Evolutionary conservation across 1,140 invertebrate genomes (phyloP), one percentile per base, ranked within the genome.

Genomic region (Brachionus calyciflorus): DNA sequence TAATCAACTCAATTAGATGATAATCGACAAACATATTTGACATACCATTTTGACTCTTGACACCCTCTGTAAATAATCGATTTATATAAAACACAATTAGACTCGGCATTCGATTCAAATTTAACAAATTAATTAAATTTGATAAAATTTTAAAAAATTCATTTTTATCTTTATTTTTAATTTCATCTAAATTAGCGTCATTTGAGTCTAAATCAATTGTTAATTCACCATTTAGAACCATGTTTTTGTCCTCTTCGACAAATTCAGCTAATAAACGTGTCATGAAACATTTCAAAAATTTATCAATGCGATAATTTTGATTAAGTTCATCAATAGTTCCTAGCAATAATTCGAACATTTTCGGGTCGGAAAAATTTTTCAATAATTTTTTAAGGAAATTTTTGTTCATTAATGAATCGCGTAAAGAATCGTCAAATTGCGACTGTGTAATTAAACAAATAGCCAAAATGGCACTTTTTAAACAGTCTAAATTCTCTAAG

Each of bases 361-460:
- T 65, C n/a, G n/a, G 17, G 24, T 44, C 9, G 10, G 40, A 65
- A 28, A 65, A 65, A 65, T 65, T 65, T 65, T 65, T 65, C 2
- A 65, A 1, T 24, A 65, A 24, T 65, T 65, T 65, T 65, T 65
- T 65, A 6, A 65, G 5, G 30, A 65, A 65, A 65, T 46, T 65
- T 46, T 65, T 65, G 41, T 46, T 65, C 60, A 65, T 65, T 33
- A 60, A n/a, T n/a, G n/a, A 40, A 30, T 44, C 41, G 21, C n/a
- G 9, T 9, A 30, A 2, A 1, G 37, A 44, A 7, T 37, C 17
- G 6, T 65, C 60, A 26, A 30, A 65, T 44, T 65, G 60, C 21
- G 40, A 65, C 37, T 65, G 60, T 6, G 12, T 44, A 24, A 65
- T 65, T 14, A 65, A 24, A 24, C 60, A 65, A 46, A 65, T 65